Evolutionary conservation across 2,113 vertebrate genomes (phyloP), one percentile per base, ranked within the genome.

Genomic region (Neodon shergylaensis): DNA sequence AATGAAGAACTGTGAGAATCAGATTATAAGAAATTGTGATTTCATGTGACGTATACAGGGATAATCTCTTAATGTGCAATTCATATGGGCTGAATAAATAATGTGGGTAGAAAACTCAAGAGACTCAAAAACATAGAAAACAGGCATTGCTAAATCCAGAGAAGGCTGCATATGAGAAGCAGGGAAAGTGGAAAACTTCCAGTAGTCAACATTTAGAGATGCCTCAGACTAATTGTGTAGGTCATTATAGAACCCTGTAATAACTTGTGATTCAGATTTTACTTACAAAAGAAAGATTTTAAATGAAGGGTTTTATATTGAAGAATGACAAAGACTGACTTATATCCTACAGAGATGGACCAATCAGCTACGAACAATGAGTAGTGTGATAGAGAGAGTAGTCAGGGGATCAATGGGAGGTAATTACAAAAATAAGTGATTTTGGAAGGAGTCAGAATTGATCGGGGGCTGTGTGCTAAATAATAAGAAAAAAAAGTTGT

Each of bases 341-440:
- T 28, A 65, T 31, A 0, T 76, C 66, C 36, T 92, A 49, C 49
- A 88, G 58, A 8, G 26, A 52, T 31, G 47, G 26, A 14, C 31
- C 13, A 14, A 10, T 73, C 16, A 78, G 5, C 24, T 94, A 12
- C 5, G 42, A 21, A 77, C 21, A 16, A 3, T 85, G 31, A 13
- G 33, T 49, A 65, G 2, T 5, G 28, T 10, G 2, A 12, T 73
- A 4, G 2, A 0, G 9, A 49, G 7, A 19, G 2, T 49, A 83
- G 58, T 36, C 49, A 33, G 13, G 6, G 28, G 13, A 33, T 31
- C 17, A 31, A 2, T 11, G 22, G 36, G 17, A 73, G 2, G 11
- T 10, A 13, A 42, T 28, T n/a, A 31, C 2, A 10, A 74, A 10
- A 8, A 1, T 6, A n/a, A 77, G 17, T 11, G 16, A 22, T 21